phyloP scores from a whole-genome alignment of 37 sponge, comb jelly and placozoan species.

The Spongilla lacustris region DNA sequence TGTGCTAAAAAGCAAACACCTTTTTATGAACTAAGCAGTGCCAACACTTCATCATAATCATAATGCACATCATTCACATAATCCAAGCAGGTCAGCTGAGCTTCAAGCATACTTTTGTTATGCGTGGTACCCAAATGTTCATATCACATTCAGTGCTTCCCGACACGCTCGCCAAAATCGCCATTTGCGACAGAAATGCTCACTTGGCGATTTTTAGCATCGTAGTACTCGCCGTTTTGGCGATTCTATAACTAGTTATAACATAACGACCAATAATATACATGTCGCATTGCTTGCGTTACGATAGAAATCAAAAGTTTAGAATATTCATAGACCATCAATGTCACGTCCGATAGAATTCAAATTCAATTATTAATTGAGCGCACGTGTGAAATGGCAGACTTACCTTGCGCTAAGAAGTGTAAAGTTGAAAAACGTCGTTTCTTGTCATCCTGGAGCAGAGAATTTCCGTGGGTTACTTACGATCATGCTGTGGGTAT shows the following conservation, averaged over 20 bases:
- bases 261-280: not conserved
- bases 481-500: not conserved
- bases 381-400: not conserved
- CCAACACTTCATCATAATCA: no score
- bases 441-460: not conserved
- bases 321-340: no score
- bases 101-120: no score
- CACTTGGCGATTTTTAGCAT: not conserved
- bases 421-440: not conserved
- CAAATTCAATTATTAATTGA: no score
- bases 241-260: not conserved
- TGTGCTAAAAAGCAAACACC: no score
- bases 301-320: not conserved
- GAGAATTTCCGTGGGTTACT: conserved; percentile 5
- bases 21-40: no score
- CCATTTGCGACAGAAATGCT: not conserved
- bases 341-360: no score
- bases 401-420: not conserved
- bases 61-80: no score
- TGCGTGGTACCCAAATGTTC: no score
- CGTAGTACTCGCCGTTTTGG: not conserved
- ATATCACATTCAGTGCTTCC: conserved; percentile 17
- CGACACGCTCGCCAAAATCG: conserved; percentile 9
- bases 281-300: not conserved
- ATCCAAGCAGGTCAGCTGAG: no score